Evolutionary conservation across 2,888 invertebrate genomes (phyloP), one percentile per base, ranked within the genome.

Genomic region (Tipula helvola): DNA sequence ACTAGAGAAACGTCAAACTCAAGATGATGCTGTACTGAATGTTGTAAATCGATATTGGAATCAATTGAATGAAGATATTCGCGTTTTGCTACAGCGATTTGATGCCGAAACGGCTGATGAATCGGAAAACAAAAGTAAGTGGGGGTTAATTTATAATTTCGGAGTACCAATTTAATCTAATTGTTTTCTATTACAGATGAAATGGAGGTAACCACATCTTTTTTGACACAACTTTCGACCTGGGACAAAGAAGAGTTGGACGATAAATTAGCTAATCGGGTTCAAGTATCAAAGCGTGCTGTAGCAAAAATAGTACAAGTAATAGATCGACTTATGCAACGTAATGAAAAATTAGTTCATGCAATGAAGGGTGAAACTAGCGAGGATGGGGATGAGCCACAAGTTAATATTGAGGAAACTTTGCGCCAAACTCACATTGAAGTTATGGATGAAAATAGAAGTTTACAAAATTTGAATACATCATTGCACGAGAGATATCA

Each of bases 201-300:
- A 92, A 97, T 97, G 92, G 97, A 98, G 92, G 98, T 98, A 0
- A 98, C 98, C 8, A 98, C 98, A 8, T 97, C 98, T 5, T 99
- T 99, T 91, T 93, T 99, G 84, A 96, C 98, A 92, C 97, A 98
- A 90, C 91, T 99, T 71, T 98, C 98, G 0, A 98, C 98, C 0
- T 99, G 99, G 98, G 99, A 99, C 90, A 98, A 98, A 90, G 97
- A 98, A 90, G 99, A 99, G 90, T 92, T 99, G 87, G 99, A 99
- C 89, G 98, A 98, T 88, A 98, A 98, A 91, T 93, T 99, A 52
- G 97, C 98, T 0, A 98, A 98, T 92, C 93, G 99, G 41, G 99
- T 99, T 5, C 98, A 97, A 92, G 98, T 99, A 28, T 98, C 98
- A 10, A 98, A 98, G 90, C 93, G 99, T 87, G 99, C 98, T 7